phyloP scores from a whole-genome alignment of 2,888 invertebrate species.

The Bombylius discolor region DNA sequence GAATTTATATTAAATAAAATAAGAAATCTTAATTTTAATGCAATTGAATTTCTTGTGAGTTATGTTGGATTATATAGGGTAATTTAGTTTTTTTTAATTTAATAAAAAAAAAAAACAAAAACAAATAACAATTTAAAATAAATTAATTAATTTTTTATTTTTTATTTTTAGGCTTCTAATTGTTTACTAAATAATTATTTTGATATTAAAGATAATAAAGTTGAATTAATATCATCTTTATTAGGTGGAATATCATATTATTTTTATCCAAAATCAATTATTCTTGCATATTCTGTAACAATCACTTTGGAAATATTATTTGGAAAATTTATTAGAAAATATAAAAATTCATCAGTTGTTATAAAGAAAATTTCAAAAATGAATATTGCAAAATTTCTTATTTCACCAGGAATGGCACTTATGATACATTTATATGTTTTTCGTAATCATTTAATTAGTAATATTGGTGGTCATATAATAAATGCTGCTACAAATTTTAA shows the following conservation, averaged over 20 bases:
- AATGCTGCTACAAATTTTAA: neutral
- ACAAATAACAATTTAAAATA: too few relatives aligned
- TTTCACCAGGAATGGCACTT: neutral
- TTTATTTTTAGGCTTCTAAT: conserved; percentile 15
- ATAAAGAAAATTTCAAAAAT: neutral
- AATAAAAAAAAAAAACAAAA: neutral
- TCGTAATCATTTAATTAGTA: neutral
- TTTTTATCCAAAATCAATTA: conserved; percentile 20
- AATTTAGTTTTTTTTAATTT: conserved; percentile 3
- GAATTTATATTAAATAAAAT: neutral
- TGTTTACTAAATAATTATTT: conserved; percentile 18
- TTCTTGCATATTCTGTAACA: conserved; percentile 21
- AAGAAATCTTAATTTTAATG: conserved; percentile 3
- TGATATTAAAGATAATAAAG: conserved; percentile 7
- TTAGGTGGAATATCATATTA: conserved; percentile 22
- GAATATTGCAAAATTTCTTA: neutral
- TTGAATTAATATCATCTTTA: conserved; percentile 17
- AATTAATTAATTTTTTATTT: neutral
- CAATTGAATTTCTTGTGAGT: conserved; percentile 18
- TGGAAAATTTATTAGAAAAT: conserved; percentile 10
- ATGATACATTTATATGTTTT: neutral
- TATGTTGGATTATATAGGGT: conserved; percentile 28
- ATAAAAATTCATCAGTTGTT: too few relatives aligned
- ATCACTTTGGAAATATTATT: conserved; percentile 16
- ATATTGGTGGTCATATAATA: neutral